phyloP scores from a whole-genome alignment of 2,888 invertebrate species.

The Aleiodes testaceus region DNA sequence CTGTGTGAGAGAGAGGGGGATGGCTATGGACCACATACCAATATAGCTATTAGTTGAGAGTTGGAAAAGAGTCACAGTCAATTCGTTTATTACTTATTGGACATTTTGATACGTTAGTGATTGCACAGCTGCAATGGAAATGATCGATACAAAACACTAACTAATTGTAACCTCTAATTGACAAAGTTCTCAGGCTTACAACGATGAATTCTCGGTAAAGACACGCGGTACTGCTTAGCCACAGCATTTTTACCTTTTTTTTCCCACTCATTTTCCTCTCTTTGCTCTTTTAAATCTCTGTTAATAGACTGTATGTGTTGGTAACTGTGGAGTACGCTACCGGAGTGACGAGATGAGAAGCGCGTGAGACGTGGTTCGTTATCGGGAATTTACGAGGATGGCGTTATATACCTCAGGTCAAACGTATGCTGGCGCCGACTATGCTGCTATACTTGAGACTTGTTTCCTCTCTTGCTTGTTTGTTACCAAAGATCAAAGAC shows the following conservation, averaged over 20 bases:
- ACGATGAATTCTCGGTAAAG: constrained; percentile 49
- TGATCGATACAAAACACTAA: constrained; percentile 48
- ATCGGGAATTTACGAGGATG: constrained; percentile 48
- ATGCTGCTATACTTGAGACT: not conserved
- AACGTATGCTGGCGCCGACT: constrained; percentile 21
- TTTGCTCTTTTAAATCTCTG: not conserved
- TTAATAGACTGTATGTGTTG: constrained; percentile 9
- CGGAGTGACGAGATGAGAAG: constrained; percentile 30
- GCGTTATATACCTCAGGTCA: constrained; percentile 28
- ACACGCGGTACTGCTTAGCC: constrained; percentile 41
- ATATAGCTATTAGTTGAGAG: constrained; percentile 19
- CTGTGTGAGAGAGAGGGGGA: constrained; percentile 8
- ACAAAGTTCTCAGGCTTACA: constrained; percentile 69
- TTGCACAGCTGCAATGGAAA: constrained; percentile 45
- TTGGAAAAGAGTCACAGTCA: constrained; percentile 14
- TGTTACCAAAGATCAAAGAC: constrained; percentile 3
- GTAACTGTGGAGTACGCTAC: not conserved
- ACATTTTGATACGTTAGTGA: constrained; percentile 46
- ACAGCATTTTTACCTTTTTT: constrained; percentile 49
- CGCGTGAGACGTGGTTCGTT: constrained; percentile 45
- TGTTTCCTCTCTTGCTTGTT: constrained; percentile 9
- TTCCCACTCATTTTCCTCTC: not conserved
- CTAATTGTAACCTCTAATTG: constrained; percentile 71
- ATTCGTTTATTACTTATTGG: constrained; percentile 40
- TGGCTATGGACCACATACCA: constrained; percentile 22